Evolutionary conservation across 2,888 invertebrate species (phyloP).

Genomic region (Nephrotoma flavescens): DNA sequence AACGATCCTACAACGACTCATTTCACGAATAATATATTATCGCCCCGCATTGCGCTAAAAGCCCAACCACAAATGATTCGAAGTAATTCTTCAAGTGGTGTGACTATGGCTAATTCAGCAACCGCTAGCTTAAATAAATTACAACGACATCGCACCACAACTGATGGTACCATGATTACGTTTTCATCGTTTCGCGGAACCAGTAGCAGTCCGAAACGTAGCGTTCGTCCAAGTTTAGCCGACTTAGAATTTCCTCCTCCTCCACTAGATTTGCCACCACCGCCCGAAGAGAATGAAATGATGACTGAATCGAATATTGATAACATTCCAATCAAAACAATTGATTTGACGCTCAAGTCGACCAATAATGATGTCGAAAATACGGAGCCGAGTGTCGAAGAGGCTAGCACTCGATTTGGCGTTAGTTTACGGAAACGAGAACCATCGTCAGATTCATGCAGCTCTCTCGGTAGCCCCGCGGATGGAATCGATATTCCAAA

Average conservation of each 20-base stretch:
- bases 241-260: conserved; percentile 83
- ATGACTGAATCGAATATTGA: conserved; percentile 13
- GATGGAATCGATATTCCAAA: conserved; percentile 8
- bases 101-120: conserved; percentile 49
- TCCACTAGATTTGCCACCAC: conserved; percentile 64
- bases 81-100: conserved; percentile 77
- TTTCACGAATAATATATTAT: conserved; percentile 21
- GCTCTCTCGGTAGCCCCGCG: conserved; percentile 36
- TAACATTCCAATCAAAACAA: conserved; percentile 15
- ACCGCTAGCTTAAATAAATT: conserved; percentile 41
- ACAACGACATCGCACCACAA: conserved; percentile 37
- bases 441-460: conserved; percentile 41
- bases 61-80: conserved; percentile 73
- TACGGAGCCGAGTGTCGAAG: conserved; percentile 52
- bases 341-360: conserved; percentile 14
- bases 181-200: conserved; percentile 39
- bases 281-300: conserved; percentile 47
- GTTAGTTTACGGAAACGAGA: conserved; percentile 54
- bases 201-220: conserved; percentile 55
- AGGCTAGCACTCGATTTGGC: conserved; percentile 55
- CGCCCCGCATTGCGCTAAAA: conserved; percentile 40
- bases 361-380: conserved; percentile 39
- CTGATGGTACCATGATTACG: conserved; percentile 35
- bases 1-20: conserved; percentile 14
- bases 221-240: conserved; percentile 57